These are phyloP conservation scores for Leucoma salicis DNA, from an alignment of 2,888 invertebrate species.

Conservation along the genomic window DNA sequence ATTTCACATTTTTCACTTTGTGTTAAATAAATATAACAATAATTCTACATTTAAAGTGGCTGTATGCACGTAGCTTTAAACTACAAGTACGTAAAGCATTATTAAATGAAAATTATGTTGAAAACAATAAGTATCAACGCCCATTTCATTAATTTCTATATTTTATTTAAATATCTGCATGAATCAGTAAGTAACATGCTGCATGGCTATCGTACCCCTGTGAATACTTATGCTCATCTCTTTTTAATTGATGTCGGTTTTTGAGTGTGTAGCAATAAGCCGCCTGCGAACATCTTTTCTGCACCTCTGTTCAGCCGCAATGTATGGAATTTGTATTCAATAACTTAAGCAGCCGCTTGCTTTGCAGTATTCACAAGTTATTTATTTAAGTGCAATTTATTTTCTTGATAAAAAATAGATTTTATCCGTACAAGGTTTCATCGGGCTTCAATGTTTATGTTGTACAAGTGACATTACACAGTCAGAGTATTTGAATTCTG, in stretches of 20 bases:
- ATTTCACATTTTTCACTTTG: too few species aligned
- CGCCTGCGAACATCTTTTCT: conserved; percentile 54
- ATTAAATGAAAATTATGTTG: too few species aligned
- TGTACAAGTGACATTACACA: conserved; percentile 38
- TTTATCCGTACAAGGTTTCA: conserved; percentile 38
- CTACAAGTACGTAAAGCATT: too few species aligned
- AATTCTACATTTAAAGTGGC: too few species aligned
- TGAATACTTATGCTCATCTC: conserved; percentile 52
- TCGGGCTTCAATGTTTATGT: conserved; percentile 37
- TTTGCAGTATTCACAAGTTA: conserved; percentile 45
- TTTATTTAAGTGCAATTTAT: conserved; percentile 50
- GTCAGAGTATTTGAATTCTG: conserved; percentile 24
- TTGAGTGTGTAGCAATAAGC: conserved; percentile 67
- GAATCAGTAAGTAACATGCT: background rate
- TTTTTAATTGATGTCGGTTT: conserved; percentile 75
- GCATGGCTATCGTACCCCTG: conserved; percentile 22
- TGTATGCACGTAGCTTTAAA: too few species aligned
- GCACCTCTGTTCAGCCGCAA: conserved; percentile 60
- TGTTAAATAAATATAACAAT: too few species aligned
- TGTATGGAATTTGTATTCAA: conserved; percentile 75
- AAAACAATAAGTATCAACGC: too few species aligned
- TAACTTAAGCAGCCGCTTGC: conserved; percentile 62
- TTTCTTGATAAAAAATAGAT: conserved; percentile 47
- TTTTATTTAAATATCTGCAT: background rate
- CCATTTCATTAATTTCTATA: too few species aligned